Conservation (phyloP, 2,113 vertebrate genomes). For the Mastomys coucha region DNA sequence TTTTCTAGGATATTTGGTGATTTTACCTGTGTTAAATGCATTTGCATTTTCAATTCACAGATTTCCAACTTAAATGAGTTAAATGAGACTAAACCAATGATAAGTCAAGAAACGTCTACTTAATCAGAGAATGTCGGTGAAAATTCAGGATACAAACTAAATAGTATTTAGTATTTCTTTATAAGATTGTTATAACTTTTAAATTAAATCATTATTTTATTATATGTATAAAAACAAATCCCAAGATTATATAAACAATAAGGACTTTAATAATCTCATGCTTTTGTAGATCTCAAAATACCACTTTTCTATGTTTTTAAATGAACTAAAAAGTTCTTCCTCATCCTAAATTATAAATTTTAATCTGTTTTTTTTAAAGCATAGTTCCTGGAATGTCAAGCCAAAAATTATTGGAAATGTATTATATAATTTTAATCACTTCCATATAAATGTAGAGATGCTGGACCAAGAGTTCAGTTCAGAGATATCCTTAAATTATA, state of each 20-base stretch:
- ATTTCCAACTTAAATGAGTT: background rate
- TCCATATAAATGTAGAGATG: slow-evolving; percentile 75
- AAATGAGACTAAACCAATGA: background rate
- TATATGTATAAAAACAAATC: slow-evolving; percentile 11
- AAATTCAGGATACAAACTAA: background rate
- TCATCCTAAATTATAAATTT: slow-evolving; percentile 17
- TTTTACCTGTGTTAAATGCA: background rate
- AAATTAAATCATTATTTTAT: background rate
- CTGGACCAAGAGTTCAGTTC: slow-evolving; percentile 41
- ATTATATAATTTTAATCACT: slow-evolving; percentile 61
- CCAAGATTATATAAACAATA: slow-evolving; percentile 22
- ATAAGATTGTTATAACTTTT: background rate
- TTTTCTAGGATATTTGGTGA: background rate
- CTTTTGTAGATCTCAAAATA: background rate
- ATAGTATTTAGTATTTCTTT: background rate
- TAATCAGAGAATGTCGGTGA: background rate
- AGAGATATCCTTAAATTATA: slow-evolving; percentile 59
- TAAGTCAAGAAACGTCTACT: background rate
- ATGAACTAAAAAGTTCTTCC: background rate
- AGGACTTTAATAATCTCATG: background rate
- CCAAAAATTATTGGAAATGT: slow-evolving; percentile 12
- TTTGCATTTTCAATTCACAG: background rate
- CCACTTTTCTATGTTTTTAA: background rate
- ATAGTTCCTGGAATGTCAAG: slow-evolving; percentile 49
- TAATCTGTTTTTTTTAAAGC: background rate